phyloP scores from a whole-genome alignment of 1,140 invertebrate genomes.

The Drosophila ironensis region DNA sequence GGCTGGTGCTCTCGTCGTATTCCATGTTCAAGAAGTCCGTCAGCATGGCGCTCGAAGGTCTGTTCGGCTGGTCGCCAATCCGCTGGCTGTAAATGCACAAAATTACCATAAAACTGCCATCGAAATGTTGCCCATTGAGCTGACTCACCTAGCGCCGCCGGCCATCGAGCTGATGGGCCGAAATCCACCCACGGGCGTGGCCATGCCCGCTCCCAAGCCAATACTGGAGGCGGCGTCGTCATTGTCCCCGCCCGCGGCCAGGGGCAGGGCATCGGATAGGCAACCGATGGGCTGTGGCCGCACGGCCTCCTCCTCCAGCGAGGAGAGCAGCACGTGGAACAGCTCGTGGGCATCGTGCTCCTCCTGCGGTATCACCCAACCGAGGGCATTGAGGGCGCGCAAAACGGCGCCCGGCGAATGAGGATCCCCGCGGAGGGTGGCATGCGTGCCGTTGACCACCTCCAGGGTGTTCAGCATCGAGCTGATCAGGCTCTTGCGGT shows the following conservation, averaged over 20 bases:
- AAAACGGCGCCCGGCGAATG: slow-evolving; percentile 89
- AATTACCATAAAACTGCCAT: not conserved
- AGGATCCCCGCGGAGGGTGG: slow-evolving; percentile 86
- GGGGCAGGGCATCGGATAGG: slow-evolving; percentile 86
- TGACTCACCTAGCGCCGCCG: not conserved
- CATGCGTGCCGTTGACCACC: slow-evolving; percentile 89
- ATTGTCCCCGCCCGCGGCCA: slow-evolving; percentile 78
- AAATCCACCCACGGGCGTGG: slow-evolving; percentile 7
- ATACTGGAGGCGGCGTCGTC: slow-evolving; percentile 40
- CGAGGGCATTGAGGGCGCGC: slow-evolving; percentile 87
- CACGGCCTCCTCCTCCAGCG: slow-evolving; percentile 91
- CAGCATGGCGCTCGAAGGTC: slow-evolving; percentile 79
- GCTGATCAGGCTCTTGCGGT: slow-evolving; percentile 85
- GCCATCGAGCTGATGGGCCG: slow-evolving; percentile 7
- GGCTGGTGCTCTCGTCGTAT: slow-evolving; percentile 74
- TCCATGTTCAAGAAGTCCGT: slow-evolving; percentile 78
- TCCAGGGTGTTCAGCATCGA: slow-evolving; percentile 86
- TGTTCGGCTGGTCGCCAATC: slow-evolving; percentile 61
- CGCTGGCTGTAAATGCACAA: slow-evolving; percentile 8
- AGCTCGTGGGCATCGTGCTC: slow-evolving; percentile 97
- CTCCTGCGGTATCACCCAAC: slow-evolving; percentile 93
- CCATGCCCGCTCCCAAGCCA: slow-evolving; percentile 21
- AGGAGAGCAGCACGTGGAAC: slow-evolving; percentile 92
- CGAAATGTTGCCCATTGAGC: too few species aligned
- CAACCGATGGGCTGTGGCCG: slow-evolving; percentile 84